phyloP scores from a whole-genome alignment of 2,113 vertebrate species.

The Ammospiza nelsoni region DNA sequence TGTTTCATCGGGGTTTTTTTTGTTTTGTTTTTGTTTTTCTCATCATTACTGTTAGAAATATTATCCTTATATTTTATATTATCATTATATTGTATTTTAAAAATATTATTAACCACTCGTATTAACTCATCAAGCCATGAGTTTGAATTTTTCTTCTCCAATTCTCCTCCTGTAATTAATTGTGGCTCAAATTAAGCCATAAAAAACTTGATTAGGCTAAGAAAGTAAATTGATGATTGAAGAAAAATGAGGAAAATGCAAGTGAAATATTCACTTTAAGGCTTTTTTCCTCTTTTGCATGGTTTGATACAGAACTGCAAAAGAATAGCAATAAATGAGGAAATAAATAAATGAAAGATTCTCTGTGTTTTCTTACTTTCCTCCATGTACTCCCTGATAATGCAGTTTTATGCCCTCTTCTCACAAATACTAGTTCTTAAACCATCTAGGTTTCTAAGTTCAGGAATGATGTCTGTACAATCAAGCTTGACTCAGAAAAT shows the following conservation, averaged over 20 bases:
- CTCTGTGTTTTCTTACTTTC: not conserved
- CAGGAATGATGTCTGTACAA: fast-evolving
- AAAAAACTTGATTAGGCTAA: not conserved
- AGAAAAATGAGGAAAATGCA: not conserved
- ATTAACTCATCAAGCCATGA: not conserved
- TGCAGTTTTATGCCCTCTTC: not conserved
- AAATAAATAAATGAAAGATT: not conserved
- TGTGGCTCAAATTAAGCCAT: not conserved
- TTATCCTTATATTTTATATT: not conserved
- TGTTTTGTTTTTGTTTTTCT: not conserved
- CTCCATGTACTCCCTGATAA: not conserved
- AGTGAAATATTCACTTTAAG: not conserved
- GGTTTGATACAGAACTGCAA: not conserved
- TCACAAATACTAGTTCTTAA: not conserved
- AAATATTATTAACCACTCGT: not conserved
- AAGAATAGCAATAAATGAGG: not conserved
- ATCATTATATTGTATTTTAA: not conserved
- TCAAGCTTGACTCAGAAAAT: not conserved
- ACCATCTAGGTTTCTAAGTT: not conserved
- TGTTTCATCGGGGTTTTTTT: not conserved
- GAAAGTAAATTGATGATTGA: not conserved
- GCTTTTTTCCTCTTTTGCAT: not conserved
- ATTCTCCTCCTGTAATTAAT: not conserved
- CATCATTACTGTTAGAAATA: not conserved
- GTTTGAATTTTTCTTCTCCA: not conserved